Evolutionary conservation across 2,888 invertebrate genomes (phyloP).

Genomic region (Cantharis rustica): DNA sequence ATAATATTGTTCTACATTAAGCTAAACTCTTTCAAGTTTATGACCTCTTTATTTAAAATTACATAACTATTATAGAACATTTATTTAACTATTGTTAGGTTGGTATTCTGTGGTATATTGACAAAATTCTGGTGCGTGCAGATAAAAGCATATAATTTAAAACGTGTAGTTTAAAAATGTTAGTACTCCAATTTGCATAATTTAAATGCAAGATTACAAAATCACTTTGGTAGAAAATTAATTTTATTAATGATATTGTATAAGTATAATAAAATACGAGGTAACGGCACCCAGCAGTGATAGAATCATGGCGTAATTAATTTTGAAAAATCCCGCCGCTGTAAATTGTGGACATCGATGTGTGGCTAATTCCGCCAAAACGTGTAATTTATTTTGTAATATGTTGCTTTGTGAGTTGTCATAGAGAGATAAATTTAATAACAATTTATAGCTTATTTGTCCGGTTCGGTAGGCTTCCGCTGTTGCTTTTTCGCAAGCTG

Average conservation of each 20-base stretch:
- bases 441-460: conserved; percentile 32
- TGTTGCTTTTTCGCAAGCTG: conserved; percentile 30
- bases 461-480: conserved; percentile 34
- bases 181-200: no score
- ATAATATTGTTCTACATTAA: no score
- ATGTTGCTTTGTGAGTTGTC: conserved; percentile 8
- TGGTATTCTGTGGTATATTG: no score
- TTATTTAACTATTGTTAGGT: no score
- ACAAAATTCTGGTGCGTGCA: no score
- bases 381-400: conserved; percentile 1
- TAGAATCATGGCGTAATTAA: conserved; percentile 28
- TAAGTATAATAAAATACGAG: conserved; percentile 30
- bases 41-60: no score
- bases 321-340: conserved; percentile 31
- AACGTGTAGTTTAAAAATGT: no score
- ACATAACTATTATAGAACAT: no score
- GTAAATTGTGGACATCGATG: conserved; percentile 18
- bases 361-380: conserved; percentile 20
- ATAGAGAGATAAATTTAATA: conserved; percentile 30
- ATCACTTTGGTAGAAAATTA: not conserved
- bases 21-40: no score
- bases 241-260: conserved; percentile 22
- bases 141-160: no score
- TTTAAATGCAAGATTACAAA: no score
- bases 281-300: conserved; percentile 26